Base-by-base conservation (phyloP, 2,888 invertebrate species). In the Norana najaformis region DNA sequence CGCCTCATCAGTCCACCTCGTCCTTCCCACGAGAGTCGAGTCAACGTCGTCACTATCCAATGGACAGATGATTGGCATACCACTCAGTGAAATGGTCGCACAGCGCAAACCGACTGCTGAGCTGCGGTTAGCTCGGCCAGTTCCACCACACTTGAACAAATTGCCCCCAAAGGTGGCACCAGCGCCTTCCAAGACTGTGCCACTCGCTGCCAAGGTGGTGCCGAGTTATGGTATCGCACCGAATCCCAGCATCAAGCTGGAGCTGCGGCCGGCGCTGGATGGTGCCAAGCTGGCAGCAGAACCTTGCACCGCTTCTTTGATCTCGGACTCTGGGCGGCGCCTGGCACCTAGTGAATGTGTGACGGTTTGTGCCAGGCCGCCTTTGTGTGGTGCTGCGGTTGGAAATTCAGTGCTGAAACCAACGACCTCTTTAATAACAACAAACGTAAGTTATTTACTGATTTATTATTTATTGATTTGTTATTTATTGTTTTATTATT, bases 61-160 rank as follows among this genome's bases (percentile, higher is more conserved):
- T 14, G 85, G 85, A 36, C 85, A 85, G n/a, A 37, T 35, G 35
- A 36, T 35, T 20, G 37, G 85, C 6, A 85, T 37, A 85, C 37
- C 35, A 0, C 20, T 37, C 23, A 35, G n/a, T 4, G 85, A 85
- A 36, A 85, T 85, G 85, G 36, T 85, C 18, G 16, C 85, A 30
- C 85, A 35, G 37, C 85, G 37, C 3, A 85, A 23, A 11, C 85
- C 35, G 11, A 36, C 4, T 35, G 8, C 85, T 4, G 85, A 85
- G 16, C 37, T 85, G 23, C 85, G 85, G 23, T 20, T 85, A 85
- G 35, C 85, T 8, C 85, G 37, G n/a, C 36, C 85, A n/a, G 16
- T 85, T 85, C 85, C 85, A 2, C 85, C 36, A 8, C 85, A 85
- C 36, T 85, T 85, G 37, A 85, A 85, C 85, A 85, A 36, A 36